Evolutionary conservation across 2,888 invertebrate species (phyloP).

Genomic region (Heterodera filipjevi): DNA sequence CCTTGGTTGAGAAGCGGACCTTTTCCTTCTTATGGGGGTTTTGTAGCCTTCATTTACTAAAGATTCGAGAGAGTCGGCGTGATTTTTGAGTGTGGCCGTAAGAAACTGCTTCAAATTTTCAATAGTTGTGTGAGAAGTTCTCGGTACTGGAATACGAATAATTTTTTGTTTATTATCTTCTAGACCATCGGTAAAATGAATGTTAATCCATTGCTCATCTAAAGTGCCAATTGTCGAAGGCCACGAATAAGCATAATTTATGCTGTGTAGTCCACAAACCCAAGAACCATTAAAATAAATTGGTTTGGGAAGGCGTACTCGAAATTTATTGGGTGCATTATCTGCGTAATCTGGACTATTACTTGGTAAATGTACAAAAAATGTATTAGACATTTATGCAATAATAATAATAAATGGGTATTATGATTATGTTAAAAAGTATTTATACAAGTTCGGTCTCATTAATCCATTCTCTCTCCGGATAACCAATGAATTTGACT

Average conservation of each 20-base stretch:
- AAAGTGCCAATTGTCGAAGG: slow-evolving; percentile 11
- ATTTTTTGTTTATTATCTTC: not conserved
- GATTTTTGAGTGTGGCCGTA: not conserved
- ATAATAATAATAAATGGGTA: not conserved
- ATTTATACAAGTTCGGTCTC: slow-evolving; percentile 21
- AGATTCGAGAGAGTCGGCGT: not conserved
- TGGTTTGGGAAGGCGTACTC: slow-evolving; percentile 21
- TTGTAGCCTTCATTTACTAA: not conserved
- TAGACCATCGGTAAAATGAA: not conserved
- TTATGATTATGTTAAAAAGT: not conserved
- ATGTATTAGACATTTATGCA: slow-evolving; percentile 20
- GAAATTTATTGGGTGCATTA: slow-evolving; percentile 22
- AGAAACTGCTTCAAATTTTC: not conserved
- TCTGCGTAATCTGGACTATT: slow-evolving; percentile 16
- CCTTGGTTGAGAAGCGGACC: not conserved
- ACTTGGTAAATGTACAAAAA: slow-evolving; percentile 23
- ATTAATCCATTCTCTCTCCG: slow-evolving; percentile 26
- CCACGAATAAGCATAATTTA: slow-evolving; percentile 21
- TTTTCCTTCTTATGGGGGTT: not conserved
- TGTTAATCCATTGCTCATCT: slow-evolving; percentile 14
- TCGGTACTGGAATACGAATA: not conserved
- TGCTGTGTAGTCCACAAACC: slow-evolving; percentile 23
- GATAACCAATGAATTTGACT: slow-evolving; percentile 23
- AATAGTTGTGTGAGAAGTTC: not conserved
- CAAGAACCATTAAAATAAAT: slow-evolving; percentile 22